Base-by-base conservation (phyloP, 2,888 invertebrate genomes). In the Ctena decussata region DNA sequence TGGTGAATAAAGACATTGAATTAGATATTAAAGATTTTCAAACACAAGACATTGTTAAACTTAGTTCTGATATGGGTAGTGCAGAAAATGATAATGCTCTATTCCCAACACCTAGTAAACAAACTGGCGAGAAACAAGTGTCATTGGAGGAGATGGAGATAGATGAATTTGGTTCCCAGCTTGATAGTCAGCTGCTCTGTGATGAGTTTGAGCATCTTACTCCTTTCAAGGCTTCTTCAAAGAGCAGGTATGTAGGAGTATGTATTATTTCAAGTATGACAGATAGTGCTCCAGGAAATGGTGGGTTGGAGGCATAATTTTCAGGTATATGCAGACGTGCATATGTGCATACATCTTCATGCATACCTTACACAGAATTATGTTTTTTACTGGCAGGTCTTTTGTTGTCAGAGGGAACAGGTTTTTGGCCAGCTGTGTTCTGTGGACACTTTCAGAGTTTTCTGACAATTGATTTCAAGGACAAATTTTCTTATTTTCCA, bases 131-230 rank as follows among this genome's bases (percentile, higher is more conserved):
- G 24, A 72, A 41, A 37, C 6, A 8, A 37, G 57, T 37, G 24
- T 35, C 39, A 27, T 24, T 24, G 6, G 24, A 24, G 35, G 84
- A 74, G 27, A 78, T 80, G 46, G 86, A 89, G 12, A 91, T 90
- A 60, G 89, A 86, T 60, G 91, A 90, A 53, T 88, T 88, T 75
- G 79, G 39, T 15, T 76, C 89, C 8, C 91, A 90, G 77, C n/a
- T 71, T 53, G 85, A 84, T n/a, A 83, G 82, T 72, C 72, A 89
- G 35, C 32, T 72, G 0, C 60, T 90, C 5, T 86, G 87, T 75
- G 86, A 86, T 39, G 77, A 85, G 18, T 79, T 90, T 39, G 78
- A 85, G 39, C 60, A 80, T 11, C 60, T 90, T 41, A 79, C 90
- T 44, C 90, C 91, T 6, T 90, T 87, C 65, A 65, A 65, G 65